Evolutionary conservation across 2,113 vertebrate genomes (phyloP).

Genomic region (Polypterus bichir): DNA sequence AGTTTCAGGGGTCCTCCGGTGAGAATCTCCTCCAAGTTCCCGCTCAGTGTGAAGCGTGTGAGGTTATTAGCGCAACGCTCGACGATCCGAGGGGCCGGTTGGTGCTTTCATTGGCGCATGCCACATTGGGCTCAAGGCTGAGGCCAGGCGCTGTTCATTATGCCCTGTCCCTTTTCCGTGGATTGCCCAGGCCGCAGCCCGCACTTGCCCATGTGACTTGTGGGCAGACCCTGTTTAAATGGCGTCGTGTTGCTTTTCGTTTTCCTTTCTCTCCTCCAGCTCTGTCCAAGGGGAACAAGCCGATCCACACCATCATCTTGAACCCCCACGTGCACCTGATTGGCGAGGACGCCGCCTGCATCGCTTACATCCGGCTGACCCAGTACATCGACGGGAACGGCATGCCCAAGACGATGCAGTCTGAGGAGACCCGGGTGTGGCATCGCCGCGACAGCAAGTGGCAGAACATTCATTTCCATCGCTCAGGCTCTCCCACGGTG

Average conservation of each 20-base stretch:
- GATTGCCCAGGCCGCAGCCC: no score
- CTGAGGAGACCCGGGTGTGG: slow-evolving; percentile 91
- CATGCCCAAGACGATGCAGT: slow-evolving; percentile 89
- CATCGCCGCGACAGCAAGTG: slow-evolving; percentile 90
- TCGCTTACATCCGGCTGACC: slow-evolving; percentile 85
- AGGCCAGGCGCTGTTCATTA: no score
- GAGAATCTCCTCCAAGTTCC: no score
- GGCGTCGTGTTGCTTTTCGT: neutral
- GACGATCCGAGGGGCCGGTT: no score
- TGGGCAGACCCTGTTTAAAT: neutral
- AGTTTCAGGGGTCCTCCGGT: no score
- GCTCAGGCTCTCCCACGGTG: slow-evolving; percentile 82
- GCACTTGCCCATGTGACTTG: no score
- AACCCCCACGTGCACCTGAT: slow-evolving; percentile 93
- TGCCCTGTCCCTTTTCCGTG: no score
- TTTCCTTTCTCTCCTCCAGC: slow-evolving; percentile 40
- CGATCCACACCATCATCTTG: slow-evolving; percentile 88
- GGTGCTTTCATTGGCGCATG: no score
- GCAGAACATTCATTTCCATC: slow-evolving; percentile 96
- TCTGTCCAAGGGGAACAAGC: slow-evolving; percentile 75
- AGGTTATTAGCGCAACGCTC: no score
- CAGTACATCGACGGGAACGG: slow-evolving; percentile 78
- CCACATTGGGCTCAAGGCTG: no score
- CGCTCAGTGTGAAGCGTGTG: no score
- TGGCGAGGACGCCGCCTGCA: slow-evolving; percentile 87